Evolutionary conservation across 2,797 vertebrate genomes (phyloP), one percentile per base, ranked within the genome.

Genomic region (Hypotaenidia philippensis): DNA sequence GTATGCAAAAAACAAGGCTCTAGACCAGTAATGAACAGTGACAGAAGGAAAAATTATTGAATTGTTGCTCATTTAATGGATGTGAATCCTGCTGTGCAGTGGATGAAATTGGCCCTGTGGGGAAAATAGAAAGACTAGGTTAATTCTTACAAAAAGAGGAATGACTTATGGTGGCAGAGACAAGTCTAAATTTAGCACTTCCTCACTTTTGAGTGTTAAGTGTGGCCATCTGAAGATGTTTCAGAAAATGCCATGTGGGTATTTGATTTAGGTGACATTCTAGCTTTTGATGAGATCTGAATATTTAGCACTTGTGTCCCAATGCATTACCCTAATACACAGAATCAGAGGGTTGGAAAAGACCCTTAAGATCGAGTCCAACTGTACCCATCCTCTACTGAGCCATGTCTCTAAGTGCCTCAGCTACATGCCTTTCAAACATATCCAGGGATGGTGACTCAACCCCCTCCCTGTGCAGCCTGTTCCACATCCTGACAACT

Each of bases 1-100:
- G 21, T 81, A 90, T 90, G 93, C 59, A 76, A 84, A 94, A 94
- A 82, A 31, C 52, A 90, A 83, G 38, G 40, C 77, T 92, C 59
- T 89, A 66, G 86, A 89, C 63, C 70, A 86, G 61, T 94, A 94
- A 95, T 91, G 59, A 91, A 83, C 82, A 94, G 74, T 89, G 92
- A 94, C 90, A 93, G 91, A 95, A 82, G 66, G 88, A 95, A 60
- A 92, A 95, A 93, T 93, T 95, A 95, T 87, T 95, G 91, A 93
- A 88, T 93, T 1, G 11, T 79, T 93, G 93, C 74, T 94, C 86
- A 84, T 94, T 94, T 95, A 95, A 80, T 82, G 85, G 94, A 76
- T 0, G 7, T 59, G 80, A 72, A 88, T 89, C 83, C 85, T 95
- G 65, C 87, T 90, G 87, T 83, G 83, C 79, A 27, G 11, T 69